Evolutionary conservation across 2,113 vertebrate genomes (phyloP), one percentile per base, ranked within the genome.

Genomic region (Cercocebus atys): DNA sequence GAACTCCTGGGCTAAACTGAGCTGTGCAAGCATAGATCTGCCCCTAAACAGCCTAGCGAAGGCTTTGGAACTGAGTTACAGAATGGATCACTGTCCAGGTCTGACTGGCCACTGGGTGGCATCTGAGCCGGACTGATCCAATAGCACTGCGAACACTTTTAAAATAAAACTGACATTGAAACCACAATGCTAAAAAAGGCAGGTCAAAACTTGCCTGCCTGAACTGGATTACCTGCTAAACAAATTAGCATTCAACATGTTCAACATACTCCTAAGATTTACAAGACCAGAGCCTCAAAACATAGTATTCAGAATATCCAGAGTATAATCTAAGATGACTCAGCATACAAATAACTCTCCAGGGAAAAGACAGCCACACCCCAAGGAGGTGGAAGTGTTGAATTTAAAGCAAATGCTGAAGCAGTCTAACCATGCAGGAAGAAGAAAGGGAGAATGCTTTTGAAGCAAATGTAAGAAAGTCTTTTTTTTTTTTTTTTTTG

Each of bases 381-480:
- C 35, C 57, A 50, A 91, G 47, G 64, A 95, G 59, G 83, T 50
- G 55, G 47, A 80, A 8, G 4, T 84, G 32, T 57, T 94, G 55
- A 66, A 94, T 84, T 73, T 79, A 85, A 97, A 80, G 10, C n/a
- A 89, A 73, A 57, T 22, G 47, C 61, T 94, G 52, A 70, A 17
- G n/a, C n/a, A 88, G 23, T 66, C n/a, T 84, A 83, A 83, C 40
- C 50, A 40, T 45, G 68, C 11, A 45, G 79, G 68, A 86, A 82
- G 57, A 75, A 84, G 52, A 35, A 90, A 86, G 22, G 32, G 55
- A 90, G 38, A 80, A 43, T 38, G 38, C 8, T 70, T 18, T 68
- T 45, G 4, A 75, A 89, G 73, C 52, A 95, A 93, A 88, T 64
- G n/a, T n/a, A 35, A n/a, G n/a, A n/a, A n/a, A n/a, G n/a, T n/a